Percentiles rank a stretch among this genome's conserved stretches.
These are phyloP conservation scores for Syngnathoides biaculeatus DNA, from an alignment of 2,113 vertebrate genomes.

Conservation along the genomic window DNA sequence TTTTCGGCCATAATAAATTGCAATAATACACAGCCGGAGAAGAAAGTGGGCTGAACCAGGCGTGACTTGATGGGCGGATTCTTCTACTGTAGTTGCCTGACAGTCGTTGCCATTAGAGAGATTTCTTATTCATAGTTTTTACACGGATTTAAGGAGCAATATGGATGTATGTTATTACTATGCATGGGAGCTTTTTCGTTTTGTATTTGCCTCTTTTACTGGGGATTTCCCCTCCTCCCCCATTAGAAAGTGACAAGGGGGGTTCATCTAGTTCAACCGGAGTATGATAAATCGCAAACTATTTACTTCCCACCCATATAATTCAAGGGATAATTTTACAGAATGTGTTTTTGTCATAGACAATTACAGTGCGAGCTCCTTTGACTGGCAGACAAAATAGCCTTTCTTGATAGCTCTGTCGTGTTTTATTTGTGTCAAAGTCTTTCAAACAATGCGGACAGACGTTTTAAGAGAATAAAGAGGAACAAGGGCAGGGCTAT, in stretches of 20 bases:
- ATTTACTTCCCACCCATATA: constrained; percentile 71
- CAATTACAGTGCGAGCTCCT: constrained; percentile 72
- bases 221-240: constrained; percentile 69
- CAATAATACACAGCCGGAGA: constrained; percentile 69
- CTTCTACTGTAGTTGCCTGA: constrained; percentile 52
- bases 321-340: constrained; percentile 78
- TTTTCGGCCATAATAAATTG: constrained; percentile 77
- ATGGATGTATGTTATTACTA: constrained; percentile 79
- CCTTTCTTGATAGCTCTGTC: constrained; percentile 81
- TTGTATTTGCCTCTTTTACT: constrained; percentile 45
- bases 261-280: constrained; percentile 68
- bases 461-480: constrained; percentile 72
- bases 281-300: constrained; percentile 80
- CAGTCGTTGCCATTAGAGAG: constrained; percentile 73
- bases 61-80: constrained; percentile 66
- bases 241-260: constrained; percentile 72
- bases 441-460: constrained; percentile 75
- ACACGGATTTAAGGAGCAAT: constrained; percentile 73
- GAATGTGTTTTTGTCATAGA: constrained; percentile 81
- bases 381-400: constrained; percentile 81
- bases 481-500: constrained; percentile 59
- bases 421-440: constrained; percentile 76
- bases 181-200: constrained; percentile 68
- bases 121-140: constrained; percentile 78
- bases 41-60: constrained; percentile 64